Conservation (phyloP, 2,797 vertebrate species). For the Notamacropus eugenii region DNA sequence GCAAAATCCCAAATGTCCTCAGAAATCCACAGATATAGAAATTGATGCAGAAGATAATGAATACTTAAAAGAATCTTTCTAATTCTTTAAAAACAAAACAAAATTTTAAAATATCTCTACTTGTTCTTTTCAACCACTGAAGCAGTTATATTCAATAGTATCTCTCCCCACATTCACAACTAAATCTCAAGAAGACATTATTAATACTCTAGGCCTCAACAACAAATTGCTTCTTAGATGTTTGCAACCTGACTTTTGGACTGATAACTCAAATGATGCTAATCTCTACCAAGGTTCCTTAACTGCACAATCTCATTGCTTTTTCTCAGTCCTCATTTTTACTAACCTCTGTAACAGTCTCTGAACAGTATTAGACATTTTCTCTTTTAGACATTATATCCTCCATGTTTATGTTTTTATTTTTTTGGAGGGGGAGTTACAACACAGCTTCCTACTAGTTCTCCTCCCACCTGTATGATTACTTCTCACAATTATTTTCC, state of each 20-base stretch:
- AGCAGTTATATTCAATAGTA: background rate
- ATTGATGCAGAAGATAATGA: background rate
- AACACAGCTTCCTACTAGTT: background rate
- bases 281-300: background rate
- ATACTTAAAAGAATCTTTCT: background rate
- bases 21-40: background rate
- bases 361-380: background rate
- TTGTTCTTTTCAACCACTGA: background rate
- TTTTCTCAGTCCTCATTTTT: background rate
- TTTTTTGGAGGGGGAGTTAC: no score
- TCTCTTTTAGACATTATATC: background rate
- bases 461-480: background rate
- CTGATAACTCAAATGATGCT: background rate
- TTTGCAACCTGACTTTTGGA: background rate
- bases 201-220: background rate
- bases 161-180: background rate
- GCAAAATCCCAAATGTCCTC: background rate
- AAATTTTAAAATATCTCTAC: background rate
- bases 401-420: background rate
- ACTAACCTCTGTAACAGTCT: background rate
- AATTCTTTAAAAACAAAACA: background rate
- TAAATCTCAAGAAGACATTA: background rate
- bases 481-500: background rate
- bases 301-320: background rate
- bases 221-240: background rate